phyloP scores from a whole-genome alignment of 2,888 invertebrate genomes.

The Toxonevra muliebris region DNA sequence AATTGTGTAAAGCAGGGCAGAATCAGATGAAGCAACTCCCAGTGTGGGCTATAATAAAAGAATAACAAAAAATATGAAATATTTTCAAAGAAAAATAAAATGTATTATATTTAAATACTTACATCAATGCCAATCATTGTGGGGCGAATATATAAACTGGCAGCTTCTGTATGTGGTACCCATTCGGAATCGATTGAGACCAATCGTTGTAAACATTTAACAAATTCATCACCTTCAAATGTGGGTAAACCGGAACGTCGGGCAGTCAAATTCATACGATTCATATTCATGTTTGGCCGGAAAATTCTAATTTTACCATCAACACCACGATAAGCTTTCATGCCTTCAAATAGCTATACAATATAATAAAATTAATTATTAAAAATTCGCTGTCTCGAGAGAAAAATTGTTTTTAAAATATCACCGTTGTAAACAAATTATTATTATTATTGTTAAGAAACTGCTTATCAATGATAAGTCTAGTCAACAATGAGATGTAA shows the following conservation, averaged over 20 bases:
- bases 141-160: constrained; percentile 95
- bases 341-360: constrained; percentile 92
- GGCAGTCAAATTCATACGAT: constrained; percentile 89
- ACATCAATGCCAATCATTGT: constrained; percentile 97
- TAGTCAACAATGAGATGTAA: too few relatives aligned
- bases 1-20: constrained; percentile 91
- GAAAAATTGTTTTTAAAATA: constrained; percentile 7
- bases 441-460: too few relatives aligned
- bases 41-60: constrained; percentile 79
- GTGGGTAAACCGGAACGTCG: constrained; percentile 85
- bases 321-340: constrained; percentile 94
- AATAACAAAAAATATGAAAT: constrained; percentile 21
- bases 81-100: not conserved
- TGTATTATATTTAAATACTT: constrained; percentile 62
- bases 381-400: too few relatives aligned
- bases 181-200: constrained; percentile 95
- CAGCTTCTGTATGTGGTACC: constrained; percentile 91
- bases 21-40: constrained; percentile 86
- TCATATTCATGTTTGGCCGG: constrained; percentile 95
- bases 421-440: constrained; percentile 8
- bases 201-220: constrained; percentile 84
- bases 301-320: constrained; percentile 94
- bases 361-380: constrained; percentile 8
- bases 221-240: constrained; percentile 87
- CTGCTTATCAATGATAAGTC: not conserved